These are phyloP conservation scores for Pyxicephalus adspersus DNA, from an alignment of 2,113 vertebrate genomes.

Conservation along the genomic window DNA sequence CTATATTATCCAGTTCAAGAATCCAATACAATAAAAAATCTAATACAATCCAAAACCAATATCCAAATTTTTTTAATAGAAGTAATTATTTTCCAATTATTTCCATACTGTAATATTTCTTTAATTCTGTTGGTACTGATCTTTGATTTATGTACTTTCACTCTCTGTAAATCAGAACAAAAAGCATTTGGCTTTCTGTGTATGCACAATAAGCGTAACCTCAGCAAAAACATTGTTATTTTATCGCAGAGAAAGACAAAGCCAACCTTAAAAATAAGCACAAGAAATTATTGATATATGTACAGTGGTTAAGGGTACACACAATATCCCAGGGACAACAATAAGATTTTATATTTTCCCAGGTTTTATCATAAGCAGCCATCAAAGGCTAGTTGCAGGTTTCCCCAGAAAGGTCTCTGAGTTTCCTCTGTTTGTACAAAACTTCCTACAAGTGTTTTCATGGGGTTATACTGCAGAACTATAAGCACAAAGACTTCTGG, in stretches of 20 bases:
- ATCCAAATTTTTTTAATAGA: too few relatives aligned
- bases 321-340: constrained; percentile 75
- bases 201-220: constrained; percentile 9
- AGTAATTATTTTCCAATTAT: neutral
- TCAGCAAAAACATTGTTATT: constrained; percentile 55
- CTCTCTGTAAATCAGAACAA: neutral
- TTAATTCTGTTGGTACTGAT: neutral
- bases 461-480: constrained; percentile 64
- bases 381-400: constrained; percentile 75
- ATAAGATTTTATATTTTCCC: constrained; percentile 80
- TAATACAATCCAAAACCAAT: too few relatives aligned
- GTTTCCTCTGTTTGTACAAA: constrained; percentile 84
- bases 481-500: constrained; percentile 62
- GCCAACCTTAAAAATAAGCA: constrained; percentile 74
- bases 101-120: neutral
- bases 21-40: too few relatives aligned
- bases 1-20: too few relatives aligned
- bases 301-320: constrained; percentile 70
- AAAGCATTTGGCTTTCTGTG: neutral
- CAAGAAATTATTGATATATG: constrained; percentile 74
- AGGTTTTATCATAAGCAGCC: constrained; percentile 83
- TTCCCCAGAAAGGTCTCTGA: constrained; percentile 72
- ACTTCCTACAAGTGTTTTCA: constrained; percentile 77
- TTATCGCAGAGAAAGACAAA: constrained; percentile 68
- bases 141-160: constrained; percentile 1